phyloP scores from a whole-genome alignment of 2,113 vertebrate genomes.

The Todiramphus saurophagus region DNA sequence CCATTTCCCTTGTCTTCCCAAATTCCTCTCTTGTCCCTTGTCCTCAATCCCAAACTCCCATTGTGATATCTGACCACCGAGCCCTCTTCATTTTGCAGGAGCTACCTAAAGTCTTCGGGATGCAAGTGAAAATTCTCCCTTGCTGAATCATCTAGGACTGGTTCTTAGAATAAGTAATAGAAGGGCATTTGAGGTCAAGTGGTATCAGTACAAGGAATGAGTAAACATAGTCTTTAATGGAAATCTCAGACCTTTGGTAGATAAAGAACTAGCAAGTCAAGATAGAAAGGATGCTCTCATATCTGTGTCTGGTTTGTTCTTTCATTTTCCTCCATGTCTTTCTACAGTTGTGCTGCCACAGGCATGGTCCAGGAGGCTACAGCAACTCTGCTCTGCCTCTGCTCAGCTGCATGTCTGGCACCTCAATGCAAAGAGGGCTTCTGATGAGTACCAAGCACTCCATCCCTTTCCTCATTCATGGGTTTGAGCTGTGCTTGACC shows the following conservation, averaged over 20 bases:
- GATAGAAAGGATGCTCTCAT: neutral
- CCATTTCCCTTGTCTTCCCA: neutral
- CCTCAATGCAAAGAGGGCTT: neutral
- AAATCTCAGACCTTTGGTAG: neutral
- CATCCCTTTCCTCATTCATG: neutral
- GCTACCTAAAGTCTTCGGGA: neutral
- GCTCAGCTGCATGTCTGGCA: rapidly evolving
- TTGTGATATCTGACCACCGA: neutral
- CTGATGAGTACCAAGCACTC: neutral
- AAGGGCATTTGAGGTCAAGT: neutral
- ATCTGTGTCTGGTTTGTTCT: neutral
- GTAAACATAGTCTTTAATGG: neutral
- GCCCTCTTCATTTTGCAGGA: neutral
- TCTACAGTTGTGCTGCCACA: neutral
- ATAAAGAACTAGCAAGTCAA: neutral
- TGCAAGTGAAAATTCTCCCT: neutral
- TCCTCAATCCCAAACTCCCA: neutral
- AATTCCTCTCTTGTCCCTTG: neutral
- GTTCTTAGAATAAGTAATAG: neutral
- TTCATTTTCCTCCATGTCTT: neutral
- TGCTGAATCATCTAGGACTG: neutral
- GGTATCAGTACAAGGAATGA: neutral
- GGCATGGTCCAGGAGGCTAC: neutral
- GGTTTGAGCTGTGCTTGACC: neutral
- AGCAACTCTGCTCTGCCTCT: neutral